Base-by-base conservation (phyloP, 2,797 vertebrate species). In the Diceros bicornis region DNA sequence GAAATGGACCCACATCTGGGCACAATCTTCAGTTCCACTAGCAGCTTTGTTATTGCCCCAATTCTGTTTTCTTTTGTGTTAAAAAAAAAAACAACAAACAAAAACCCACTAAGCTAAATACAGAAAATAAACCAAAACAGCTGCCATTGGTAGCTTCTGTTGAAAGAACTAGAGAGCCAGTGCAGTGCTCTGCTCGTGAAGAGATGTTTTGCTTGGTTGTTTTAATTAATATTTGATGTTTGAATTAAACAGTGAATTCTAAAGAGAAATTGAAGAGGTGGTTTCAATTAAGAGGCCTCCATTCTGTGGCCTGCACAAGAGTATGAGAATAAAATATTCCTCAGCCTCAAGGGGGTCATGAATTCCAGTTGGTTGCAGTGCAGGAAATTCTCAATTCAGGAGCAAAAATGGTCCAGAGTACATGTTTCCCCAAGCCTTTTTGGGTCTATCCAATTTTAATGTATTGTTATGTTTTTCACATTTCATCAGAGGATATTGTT, bases 211-310 rank as follows among this genome's bases (percentile, higher is more conserved):
- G 13, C 47, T 1, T 44, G 81, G 66, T 94, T 78, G 52, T 71
- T 96, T 79, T 86, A 90, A 82, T 97, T 90, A 91, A 89, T 89
- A 55, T 92, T 86, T 72, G 44, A 85, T 95, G 20, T 95, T 44
- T 32, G 96, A 96, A 57, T 96, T 83, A 84, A 90, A 89, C 64
- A 90, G 82, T 90, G 94, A 91, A 47, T 90, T 79, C 66, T 89
- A 61, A 96, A 86, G 79, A 94, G 93, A 95, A 82, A 78, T n/a
- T 23, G 64, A 85, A 85, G 75, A 79, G 91, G 94, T 97, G 32
- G 44, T 95, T 93, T 95, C 88, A 61, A 12, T 86, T 93, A 77
- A 44, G 72, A 94, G 89, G 47, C 90, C 84, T 97, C 97, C 23
- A 23, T 62, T 52, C 72, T 29, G 14, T 55, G 52, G 75, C 77